Evolutionary conservation across 2,888 invertebrate species (phyloP), one percentile per base, ranked within the genome.

Genomic region (Scaptomyza caliginosa): DNA sequence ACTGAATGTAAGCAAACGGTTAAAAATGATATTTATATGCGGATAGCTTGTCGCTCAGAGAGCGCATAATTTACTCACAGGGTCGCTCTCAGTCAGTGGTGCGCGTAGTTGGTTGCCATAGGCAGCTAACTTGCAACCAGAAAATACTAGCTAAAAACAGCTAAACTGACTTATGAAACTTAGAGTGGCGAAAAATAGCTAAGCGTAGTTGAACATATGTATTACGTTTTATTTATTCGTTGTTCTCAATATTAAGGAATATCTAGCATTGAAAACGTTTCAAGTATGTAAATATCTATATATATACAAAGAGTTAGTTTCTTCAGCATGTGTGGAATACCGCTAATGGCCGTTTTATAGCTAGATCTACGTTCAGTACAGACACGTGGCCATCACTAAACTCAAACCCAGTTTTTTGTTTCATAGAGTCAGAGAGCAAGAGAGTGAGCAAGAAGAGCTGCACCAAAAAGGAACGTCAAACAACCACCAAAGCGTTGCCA

Each of bases 401-500:
- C 30, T 54, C 34, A 56, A 67, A 52, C 36, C 38, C 21, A 56
- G 51, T 46, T 52, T 50, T 36, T 28, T n/a, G 11, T 11, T 34
- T 57, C 48, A 38, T 19, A 11, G 13, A 43, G 24, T 21, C 10
- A 11, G 16, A 24, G 50, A 55, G 49, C 26, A 32, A 19, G 50
- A 34, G 26, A 17, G 38, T 30, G 45, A 67, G 49, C 26, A 55
- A 30, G 43, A 51, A 56, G 39, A 81, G 60, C 68, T 65, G 56
- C 64, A 56, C 69, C 74, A 74, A 79, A 82, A 57, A 43, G 49
- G 58, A 81, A 85, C 42, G 81, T 81, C 85, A 81, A 85, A 82
- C 85, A 70, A 81, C 81, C 81, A 82, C 81, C 82, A 11, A 57
- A 67, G 66, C 62, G 81, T 81, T 76, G 82, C 67, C 73, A 68